Percentiles rank a stretch among this genome's conserved stretches.
Evolutionary conservation across 2,888 invertebrate genomes (phyloP).

Genomic region (Hirtodrosophila alboralis): DNA sequence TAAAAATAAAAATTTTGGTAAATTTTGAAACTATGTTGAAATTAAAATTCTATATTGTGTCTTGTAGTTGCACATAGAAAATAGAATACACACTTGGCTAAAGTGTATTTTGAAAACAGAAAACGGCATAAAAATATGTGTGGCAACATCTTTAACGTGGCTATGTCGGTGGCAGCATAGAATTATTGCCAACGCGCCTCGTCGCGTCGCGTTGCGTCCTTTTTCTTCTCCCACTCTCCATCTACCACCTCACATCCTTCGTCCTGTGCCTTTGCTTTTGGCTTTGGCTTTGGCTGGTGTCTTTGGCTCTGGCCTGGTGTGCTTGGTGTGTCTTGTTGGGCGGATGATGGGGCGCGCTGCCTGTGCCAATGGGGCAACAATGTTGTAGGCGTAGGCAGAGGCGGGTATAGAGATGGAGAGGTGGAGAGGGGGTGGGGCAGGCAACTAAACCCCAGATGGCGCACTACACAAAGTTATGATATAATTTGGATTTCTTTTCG

Average conservation of each 20-base stretch:
- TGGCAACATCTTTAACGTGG: slow-evolving; percentile 79
- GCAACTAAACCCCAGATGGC: slow-evolving; percentile 84
- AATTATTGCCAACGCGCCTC: slow-evolving; percentile 67
- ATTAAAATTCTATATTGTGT: too few species aligned
- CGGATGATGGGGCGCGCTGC: slow-evolving; percentile 15
- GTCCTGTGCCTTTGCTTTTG: too few species aligned
- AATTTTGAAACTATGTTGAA: too few species aligned
- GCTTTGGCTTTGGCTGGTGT: too few species aligned
- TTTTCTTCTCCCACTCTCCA: not conserved
- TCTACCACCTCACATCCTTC: too few species aligned
- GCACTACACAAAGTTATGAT: slow-evolving; percentile 81
- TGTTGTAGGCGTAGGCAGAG: slow-evolving; percentile 74
- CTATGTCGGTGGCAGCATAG: slow-evolving; percentile 75
- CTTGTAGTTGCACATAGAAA: too few species aligned
- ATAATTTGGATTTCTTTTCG: slow-evolving; percentile 80
- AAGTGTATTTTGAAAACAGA: slow-evolving; percentile 9
- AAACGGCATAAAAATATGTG: slow-evolving; percentile 68
- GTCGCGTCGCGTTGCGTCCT: slow-evolving; percentile 4
- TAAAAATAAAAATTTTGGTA: too few species aligned
- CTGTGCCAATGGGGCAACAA: slow-evolving; percentile 36
- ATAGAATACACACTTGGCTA: not conserved
- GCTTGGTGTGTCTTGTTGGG: slow-evolving; percentile 16
- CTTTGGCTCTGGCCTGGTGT: slow-evolving; percentile 4
- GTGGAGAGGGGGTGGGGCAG: slow-evolving; percentile 12
- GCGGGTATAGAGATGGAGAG: not conserved